Evolutionary conservation across 1,140 invertebrate genomes (phyloP), one percentile per base, ranked within the genome.

Genomic region (Gonioctena quinquepunctata): DNA sequence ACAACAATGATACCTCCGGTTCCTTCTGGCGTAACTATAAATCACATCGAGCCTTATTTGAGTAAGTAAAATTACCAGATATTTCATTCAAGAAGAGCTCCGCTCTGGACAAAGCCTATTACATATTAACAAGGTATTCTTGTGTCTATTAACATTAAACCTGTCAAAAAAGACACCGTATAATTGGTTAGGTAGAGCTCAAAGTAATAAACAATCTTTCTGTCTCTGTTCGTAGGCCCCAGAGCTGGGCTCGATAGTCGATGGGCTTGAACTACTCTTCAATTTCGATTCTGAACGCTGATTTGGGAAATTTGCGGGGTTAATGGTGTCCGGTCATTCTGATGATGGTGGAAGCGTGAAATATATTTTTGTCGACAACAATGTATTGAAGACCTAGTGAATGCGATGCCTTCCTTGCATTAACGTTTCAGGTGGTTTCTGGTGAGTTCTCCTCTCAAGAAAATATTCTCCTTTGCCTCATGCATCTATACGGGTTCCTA

Each of bases 81-180:
- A 69, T 27, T 62, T 62, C 61, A 64, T 69, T 69, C 50, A 61
- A 69, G 26, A 62, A 42, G 21, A 57, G 21, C 57, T 64, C 57
- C 42, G 19, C 18, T 63, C 62, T 65, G 70, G 66, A 71, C 73
- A 72, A 75, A 79, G 71, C 77, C 75, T 74, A 80, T 80, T 79
- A 80, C 75, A 80, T 78, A 82, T 81, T 80, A 81, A 82, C 79
- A 82, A 80, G 79, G 75, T 77, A 79, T 77, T 80, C 76, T 79
- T 78, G 77, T 79, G 77, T 80, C 76, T 82, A 80, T 80, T 80
- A 80, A 77, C 78, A 79, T 80, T 81, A 80, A 80, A 82, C 68
- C 79, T 81, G 80, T 80, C 80, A 81, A 77, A 77, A 77, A 76
- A 80, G 78, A 82, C 79, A 79, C 79, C 73, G 77, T 78, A 82